Evolutionary conservation across 2,888 invertebrate species (phyloP), one percentile per base, ranked within the genome.

Genomic region (Papilio elwesi): DNA sequence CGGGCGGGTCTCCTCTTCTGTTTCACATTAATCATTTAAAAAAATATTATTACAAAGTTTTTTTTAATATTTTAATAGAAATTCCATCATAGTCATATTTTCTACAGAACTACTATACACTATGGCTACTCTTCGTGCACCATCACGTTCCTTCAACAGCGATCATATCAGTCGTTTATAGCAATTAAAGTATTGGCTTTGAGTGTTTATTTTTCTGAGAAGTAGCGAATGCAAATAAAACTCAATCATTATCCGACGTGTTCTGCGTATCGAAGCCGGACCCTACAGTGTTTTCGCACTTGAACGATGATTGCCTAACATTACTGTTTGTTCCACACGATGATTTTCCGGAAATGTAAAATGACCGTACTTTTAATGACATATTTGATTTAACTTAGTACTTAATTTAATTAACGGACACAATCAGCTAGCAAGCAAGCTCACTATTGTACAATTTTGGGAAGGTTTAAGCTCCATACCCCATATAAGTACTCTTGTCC

Each of bases 241-340:
- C 51, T 68, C 73, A 69, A 73, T 65, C 15, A 52, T 49, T 73
- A 43, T 51, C 53, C 65, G 51, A 59, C 48, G 15, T 66, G 66
- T 73, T 73, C 73, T 62, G 10, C 38, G 73, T 73, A 73, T 57
- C 51, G 62, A 49, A 70, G 70, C 62, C 73, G 73, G 70, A 70
- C 69, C 36, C 49, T 36, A 36, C 15, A 53, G 53, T 66, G 49
- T 66, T 67, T 69, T 69, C 64, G 43, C 73, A 69, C 73, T 65
- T 69, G 51, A 51, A 48, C 51, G 69, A 65, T 64, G 69, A 65
- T 64, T 68, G 38, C 66, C 26, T n/a, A 65, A 65, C 64, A 47
- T 55, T 15, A 65, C 55, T 51, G 63, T 65, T 65, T 64, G 64
- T 63, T 70, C 47, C 48, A 38, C 48, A 38, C 13, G 16, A 48